Base-by-base conservation (phyloP, 2,797 vertebrate genomes). In the Lacerta bilineata region DNA sequence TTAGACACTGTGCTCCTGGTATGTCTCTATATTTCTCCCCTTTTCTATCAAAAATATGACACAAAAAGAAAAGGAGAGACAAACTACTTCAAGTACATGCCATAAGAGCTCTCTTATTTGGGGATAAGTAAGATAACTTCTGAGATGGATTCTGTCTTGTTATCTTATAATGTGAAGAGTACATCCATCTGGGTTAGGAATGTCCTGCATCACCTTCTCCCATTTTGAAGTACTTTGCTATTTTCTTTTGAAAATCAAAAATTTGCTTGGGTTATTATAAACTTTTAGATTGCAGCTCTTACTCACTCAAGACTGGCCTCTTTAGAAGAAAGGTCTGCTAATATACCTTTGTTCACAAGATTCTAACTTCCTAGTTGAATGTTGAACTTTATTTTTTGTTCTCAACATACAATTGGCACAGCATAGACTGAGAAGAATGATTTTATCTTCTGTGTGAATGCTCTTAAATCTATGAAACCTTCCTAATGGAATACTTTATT, bases 41-140 rank as follows among this genome's bases (percentile, higher is more conserved):
- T 18, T 5, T 66, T 64, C 17, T 82, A 11, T 80, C 17, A 39
- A 27, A 50, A 23, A 82, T 17, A 83, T 61, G 61, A 15, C 29
- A 41, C 0, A 0, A 86, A 77, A 75, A 5, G 2, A 46, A 68
- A 46, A 39, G 7, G 9, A 11, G 7, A 61, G 15, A 50, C 43
- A 5, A 39, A 46, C 72, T 88, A 64, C 61, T 64, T 78, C 0
- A 0, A 13, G 0, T 36, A 36, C 5, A 0, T 1, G 74, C 74
- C 27, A 79, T 0, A 1, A 82, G 59, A 90, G 15, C 7, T 61
- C 2, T 85, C 77, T 91, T 7, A 4, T 88, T 89, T 83, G 25
- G 46, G 72, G n/a, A 2, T 80, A 69, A 87, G 84, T 27, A 27
- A 41, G 27, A 25, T 80, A 36, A 23, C 4, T 88, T 89, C 78